These are phyloP conservation scores for Orthosia incerta DNA, from an alignment of 2,888 invertebrate species.

Conservation along the genomic window DNA sequence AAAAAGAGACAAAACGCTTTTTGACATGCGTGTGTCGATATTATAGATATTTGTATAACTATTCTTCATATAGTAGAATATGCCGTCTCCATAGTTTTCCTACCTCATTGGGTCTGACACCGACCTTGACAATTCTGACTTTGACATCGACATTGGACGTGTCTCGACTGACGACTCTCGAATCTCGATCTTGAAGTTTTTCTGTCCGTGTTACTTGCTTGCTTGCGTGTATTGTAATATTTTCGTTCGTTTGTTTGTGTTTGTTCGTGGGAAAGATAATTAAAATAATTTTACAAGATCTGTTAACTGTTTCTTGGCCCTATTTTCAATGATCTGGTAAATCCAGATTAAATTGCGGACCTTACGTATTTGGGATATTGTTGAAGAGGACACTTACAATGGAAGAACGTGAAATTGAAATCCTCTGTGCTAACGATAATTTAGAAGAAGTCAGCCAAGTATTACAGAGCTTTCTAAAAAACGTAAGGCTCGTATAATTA, in stretches of 20 bases:
- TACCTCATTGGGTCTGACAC: too few species aligned
- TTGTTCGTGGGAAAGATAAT: neutral
- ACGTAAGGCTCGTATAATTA: constrained; percentile 72
- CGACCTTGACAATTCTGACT: constrained; percentile 35
- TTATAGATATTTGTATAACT: too few species aligned
- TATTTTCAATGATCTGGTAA: constrained; percentile 5
- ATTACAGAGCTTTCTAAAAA: constrained; percentile 78
- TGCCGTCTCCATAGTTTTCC: too few species aligned
- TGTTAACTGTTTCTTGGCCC: neutral
- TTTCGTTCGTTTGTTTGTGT: constrained; percentile 1
- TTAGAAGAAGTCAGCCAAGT: constrained; percentile 73
- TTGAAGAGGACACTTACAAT: constrained; percentile 63
- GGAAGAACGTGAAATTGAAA: constrained; percentile 83
- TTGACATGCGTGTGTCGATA: too few species aligned
- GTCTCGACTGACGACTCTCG: too few species aligned
- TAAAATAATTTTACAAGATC: neutral
- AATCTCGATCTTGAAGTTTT: too few species aligned
- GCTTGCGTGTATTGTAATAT: neutral
- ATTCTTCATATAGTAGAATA: too few species aligned
- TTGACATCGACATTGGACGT: neutral
- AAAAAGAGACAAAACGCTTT: too few species aligned
- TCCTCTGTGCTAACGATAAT: constrained; percentile 74
- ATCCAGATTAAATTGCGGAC: constrained; percentile 1
- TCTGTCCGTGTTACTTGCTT: neutral
- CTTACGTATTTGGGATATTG: neutral